Evolutionary conservation across 2,888 invertebrate species (phyloP).

Genomic region (Abscondita cerata): DNA sequence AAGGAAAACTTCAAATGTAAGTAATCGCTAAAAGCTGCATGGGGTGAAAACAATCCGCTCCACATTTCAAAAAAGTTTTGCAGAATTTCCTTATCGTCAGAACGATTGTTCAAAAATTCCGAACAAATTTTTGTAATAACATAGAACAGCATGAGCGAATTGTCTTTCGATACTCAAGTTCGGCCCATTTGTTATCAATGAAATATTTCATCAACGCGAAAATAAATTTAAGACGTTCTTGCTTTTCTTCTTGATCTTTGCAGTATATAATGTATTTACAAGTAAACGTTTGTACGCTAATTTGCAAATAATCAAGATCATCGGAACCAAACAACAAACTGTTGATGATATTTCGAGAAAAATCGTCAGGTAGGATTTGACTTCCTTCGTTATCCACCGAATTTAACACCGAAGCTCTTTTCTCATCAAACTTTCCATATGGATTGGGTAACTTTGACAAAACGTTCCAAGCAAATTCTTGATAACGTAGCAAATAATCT

Average conservation of each 20-base stretch:
- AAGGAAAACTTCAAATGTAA: conserved; percentile 16
- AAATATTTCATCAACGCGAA: conserved; percentile 11
- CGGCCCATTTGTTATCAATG: background rate
- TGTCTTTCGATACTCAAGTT: background rate
- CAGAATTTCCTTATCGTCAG: background rate
- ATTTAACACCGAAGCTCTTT: background rate
- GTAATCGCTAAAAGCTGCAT: conserved; percentile 13
- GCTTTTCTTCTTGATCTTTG: background rate
- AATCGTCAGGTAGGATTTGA: background rate
- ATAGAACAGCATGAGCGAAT: background rate
- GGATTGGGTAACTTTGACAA: conserved; percentile 7
- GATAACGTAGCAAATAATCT: background rate
- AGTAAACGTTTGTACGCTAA: conserved; percentile 9
- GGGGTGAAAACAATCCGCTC: conserved; percentile 12
- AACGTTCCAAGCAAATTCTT: conserved; percentile 10
- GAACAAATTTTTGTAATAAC: conserved; percentile 21
- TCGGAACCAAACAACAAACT: conserved; percentile 10
- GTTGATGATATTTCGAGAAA: conserved; percentile 11
- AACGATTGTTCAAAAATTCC: conserved; percentile 1
- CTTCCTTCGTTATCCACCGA: background rate
- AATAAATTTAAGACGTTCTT: background rate
- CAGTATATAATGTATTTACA: conserved; percentile 19
- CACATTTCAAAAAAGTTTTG: conserved; percentile 10
- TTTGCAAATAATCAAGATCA: background rate
- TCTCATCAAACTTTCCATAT: background rate